Evolutionary conservation across 1,140 invertebrate genomes (phyloP).

Genomic region (Spodoptera litura): DNA sequence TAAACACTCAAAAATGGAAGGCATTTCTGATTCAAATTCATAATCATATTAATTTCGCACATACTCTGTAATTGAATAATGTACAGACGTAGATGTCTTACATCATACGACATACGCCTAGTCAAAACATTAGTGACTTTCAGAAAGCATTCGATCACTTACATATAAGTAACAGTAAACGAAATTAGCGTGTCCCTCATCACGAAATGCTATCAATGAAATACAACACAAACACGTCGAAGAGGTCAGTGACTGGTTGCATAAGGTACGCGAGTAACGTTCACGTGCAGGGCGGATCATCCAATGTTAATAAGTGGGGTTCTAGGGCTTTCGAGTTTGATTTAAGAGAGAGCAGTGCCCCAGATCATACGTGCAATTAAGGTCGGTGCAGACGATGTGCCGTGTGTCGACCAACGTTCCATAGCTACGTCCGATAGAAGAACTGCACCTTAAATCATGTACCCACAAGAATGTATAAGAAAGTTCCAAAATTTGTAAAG

Average conservation of each 20-base stretch:
- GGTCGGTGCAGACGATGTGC: conserved; percentile 78
- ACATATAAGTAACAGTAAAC: conserved; percentile 51
- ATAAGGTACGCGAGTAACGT: conserved; percentile 67
- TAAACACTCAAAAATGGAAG: conserved; percentile 37
- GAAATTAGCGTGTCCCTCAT: conserved; percentile 55
- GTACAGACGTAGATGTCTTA: conserved; percentile 43
- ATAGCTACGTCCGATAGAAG: conserved; percentile 19
- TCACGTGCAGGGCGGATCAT: conserved; percentile 73
- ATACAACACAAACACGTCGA: conserved; percentile 64
- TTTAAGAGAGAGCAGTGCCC: conserved; percentile 84
- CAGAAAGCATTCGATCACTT: conserved; percentile 64
- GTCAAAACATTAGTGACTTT: conserved; percentile 56
- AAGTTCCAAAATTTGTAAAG: conserved; percentile 1
- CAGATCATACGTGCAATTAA: conserved; percentile 78
- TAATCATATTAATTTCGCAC: conserved; percentile 1
- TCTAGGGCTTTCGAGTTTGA: conserved; percentile 82
- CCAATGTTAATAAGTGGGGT: conserved; percentile 73
- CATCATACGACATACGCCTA: conserved; percentile 52
- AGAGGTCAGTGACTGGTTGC: conserved; percentile 79
- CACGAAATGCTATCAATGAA: conserved; percentile 60
- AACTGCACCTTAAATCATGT: conserved; percentile 28
- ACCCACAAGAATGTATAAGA: conserved; percentile 5
- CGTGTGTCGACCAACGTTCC: conserved; percentile 65
- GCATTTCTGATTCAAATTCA: neutral
- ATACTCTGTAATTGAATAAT: conserved; percentile 44